phyloP scores from a whole-genome alignment of 2,888 invertebrate genomes.

The Plagodis dolabraria region DNA sequence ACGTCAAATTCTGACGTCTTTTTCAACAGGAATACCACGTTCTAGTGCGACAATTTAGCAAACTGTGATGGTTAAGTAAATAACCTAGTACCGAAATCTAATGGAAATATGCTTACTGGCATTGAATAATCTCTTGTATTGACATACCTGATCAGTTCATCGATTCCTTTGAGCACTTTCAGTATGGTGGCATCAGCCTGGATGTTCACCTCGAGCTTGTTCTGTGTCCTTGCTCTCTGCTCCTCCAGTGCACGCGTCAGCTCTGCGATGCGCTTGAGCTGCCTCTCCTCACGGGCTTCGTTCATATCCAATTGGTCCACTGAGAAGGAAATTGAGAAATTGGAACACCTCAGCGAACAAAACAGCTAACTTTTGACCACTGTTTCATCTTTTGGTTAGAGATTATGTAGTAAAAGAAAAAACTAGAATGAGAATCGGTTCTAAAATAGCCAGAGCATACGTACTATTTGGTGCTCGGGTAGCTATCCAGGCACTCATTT shows the following conservation, averaged over 20 bases:
- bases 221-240: slow-evolving; percentile 45
- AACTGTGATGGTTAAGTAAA: too few species aligned
- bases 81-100: too few species aligned
- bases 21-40: too few species aligned
- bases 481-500: too few species aligned
- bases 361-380: not conserved
- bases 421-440: not conserved
- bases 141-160: slow-evolving; percentile 64
- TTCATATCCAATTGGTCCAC: slow-evolving; percentile 75
- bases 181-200: slow-evolving; percentile 53
- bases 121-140: too few species aligned
- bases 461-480: not conserved
- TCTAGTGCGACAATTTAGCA: too few species aligned
- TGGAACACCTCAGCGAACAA: not conserved
- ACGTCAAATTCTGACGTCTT: too few species aligned
- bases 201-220: slow-evolving; percentile 49
- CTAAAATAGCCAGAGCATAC: slow-evolving; percentile 3
- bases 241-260: slow-evolving; percentile 44
- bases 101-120: too few species aligned
- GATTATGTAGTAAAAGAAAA: not conserved
- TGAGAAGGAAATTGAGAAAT: slow-evolving; percentile 29
- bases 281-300: slow-evolving; percentile 63
- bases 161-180: slow-evolving; percentile 66
- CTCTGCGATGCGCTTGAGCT: slow-evolving; percentile 54
- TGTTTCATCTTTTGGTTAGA: not conserved